Base-by-base conservation (phyloP, 2,113 vertebrate species). In the Seriola rivoliana region DNA sequence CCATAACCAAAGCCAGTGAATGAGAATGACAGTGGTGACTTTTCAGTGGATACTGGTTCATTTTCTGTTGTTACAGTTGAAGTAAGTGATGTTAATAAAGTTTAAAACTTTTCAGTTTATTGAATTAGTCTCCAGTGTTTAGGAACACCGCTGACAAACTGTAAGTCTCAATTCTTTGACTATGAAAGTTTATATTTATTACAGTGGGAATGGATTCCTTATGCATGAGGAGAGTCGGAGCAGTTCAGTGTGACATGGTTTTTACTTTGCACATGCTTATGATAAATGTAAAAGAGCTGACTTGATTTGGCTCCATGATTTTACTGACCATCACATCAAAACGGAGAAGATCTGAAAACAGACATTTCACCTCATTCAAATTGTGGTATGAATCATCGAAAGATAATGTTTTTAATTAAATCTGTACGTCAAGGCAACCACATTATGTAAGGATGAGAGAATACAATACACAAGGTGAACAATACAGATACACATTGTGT, bases 201-300 rank as follows among this genome's bases (percentile, higher is more conserved):
- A 50, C 36, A 60, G 3, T 63, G 17, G 38, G 36, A 62, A 62
- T 29, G 60, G 44, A 69, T 50, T 69, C 38, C 19, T 69, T 13
- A 23, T 17, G 48, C 29, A 48, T 77, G 67, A 52, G n/a, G 29
- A 29, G n/a, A 58, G 42, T 32, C 8, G 0, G 17, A 17, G 54
- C 32, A 32, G n/a, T 38, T 67, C 8, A 60, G 17, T 5, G 32
- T 38, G 12, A 44, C 23, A 25, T 4, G 16, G n/a, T 40, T 16
- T n/a, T 38, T 32, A 12, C 52, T 59, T 29, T 12, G 13, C 54
- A 63, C 36, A 67, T 62, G 55, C 58, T 66, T 29, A 60, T 54
- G 54, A 21, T 54, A 14, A 66, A 65, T 40, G 57, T 52, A n/a
- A 64, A 9, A 19, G 57, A 57, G 57, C 57, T 69, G 40, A 55